Conservation (phyloP, 2,113 vertebrate species). For the Dolichotis patagonum region DNA sequence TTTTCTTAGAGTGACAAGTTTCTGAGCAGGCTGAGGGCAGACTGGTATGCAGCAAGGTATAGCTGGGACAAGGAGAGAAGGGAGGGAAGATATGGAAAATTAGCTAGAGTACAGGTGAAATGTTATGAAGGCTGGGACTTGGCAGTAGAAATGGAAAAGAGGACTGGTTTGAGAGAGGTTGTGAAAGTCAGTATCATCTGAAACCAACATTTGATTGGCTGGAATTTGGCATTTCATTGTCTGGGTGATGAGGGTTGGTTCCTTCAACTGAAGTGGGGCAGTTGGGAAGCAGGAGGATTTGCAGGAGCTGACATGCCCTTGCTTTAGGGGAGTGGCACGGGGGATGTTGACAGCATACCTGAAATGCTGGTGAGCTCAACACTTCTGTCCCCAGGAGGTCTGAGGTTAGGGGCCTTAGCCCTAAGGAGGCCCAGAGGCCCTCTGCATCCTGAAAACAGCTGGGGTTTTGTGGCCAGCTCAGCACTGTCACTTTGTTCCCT, state of each 20-base stretch:
- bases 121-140: constrained; percentile 25
- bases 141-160: constrained; percentile 61
- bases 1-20: constrained; percentile 9
- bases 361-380: neutral
- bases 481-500: neutral
- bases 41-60: neutral
- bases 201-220: neutral
- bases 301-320: neutral
- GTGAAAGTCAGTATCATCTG: neutral
- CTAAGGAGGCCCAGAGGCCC: neutral
- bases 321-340: neutral
- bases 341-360: neutral
- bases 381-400: neutral
- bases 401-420: neutral
- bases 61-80: neutral
- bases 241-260: neutral
- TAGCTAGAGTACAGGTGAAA: constrained; percentile 10
- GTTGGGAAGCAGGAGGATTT: neutral
- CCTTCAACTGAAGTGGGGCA: neutral
- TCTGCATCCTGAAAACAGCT: neutral
- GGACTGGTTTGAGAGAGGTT: constrained; percentile 5
- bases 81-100: neutral
- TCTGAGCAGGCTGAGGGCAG: constrained; percentile 8
- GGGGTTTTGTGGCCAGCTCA: neutral
- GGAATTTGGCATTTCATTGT: neutral